Evolutionary conservation across 2,888 invertebrate species (phyloP), one percentile per base, ranked within the genome.

Genomic region (Tribolium freemani): DNA sequence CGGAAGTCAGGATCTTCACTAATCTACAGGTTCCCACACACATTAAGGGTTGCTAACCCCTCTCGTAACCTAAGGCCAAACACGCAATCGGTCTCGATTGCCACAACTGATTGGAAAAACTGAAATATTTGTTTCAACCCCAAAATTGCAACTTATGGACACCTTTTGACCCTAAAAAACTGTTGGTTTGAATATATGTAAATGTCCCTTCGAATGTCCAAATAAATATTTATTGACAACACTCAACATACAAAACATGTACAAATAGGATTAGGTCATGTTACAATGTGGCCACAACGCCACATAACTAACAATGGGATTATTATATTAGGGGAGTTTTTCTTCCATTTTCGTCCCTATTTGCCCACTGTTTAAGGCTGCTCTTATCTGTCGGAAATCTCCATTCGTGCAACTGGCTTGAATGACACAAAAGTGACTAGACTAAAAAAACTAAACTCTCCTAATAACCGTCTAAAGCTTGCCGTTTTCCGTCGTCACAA

Each of bases 21-120:
- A 81, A 80, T 82, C 83, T 78, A 81, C 82, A 82, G 81, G 83
- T 84, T 84, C 84, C 83, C 84, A 84, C 84, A 83, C 81, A 81
- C 79, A 82, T 82, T 82, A 81, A 78, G 82, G 81, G 82, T 78
- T 76, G 69, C 73, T 57, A 50, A 72, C 69, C 77, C 75, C 76
- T 58, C 56, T 13, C 58, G 66, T 46, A 70, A 71, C 31, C 10
- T 16, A 51, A 67, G 8, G 50, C 57, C 3, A 38, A 30, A 46
- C 72, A 72, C 69, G 72, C 72, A 64, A 64, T 72, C 61, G 57
- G 50, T 64, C 11, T 57, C 72, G 69, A 72, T 69, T 57, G 56
- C 48, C 8, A 46, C 31, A 51, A 44, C 58, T 64, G 70, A 54
- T 70, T 70, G 21, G 46, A 10, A 69, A 53, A 54, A 46, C 10